Base-by-base conservation (phyloP, 2,888 invertebrate genomes). In the Aspidiotus rigidus region DNA sequence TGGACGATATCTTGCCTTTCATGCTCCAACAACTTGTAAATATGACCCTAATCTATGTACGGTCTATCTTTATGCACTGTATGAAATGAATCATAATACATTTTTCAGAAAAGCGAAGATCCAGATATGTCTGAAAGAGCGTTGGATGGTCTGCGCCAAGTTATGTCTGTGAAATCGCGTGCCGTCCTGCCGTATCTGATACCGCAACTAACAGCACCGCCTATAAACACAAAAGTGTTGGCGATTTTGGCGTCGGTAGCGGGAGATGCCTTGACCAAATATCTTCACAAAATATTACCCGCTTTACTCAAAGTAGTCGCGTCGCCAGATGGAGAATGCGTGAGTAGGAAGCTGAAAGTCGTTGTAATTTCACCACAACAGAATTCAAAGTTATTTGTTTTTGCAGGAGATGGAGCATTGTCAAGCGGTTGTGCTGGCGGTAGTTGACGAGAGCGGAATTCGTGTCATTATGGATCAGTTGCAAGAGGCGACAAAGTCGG, bases 181-280 rank as follows among this genome's bases (percentile, higher is more conserved):
- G 95, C 94, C 0, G 96, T 98, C 69, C 81, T 99, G 74, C 98
- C 98, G 0, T 97, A 96, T 80, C 84, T 99, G 72, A 89, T 99
- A 72, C 98, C 98, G 6, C 90, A 95, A 80, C 81, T 99, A 76
- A 95, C 93, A 0, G 85, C 88, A 8, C 84, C 86, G 7, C 93
- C 93, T 17, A 89, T 93, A 8, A 94, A 97, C 80, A 91, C 96
- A 13, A 90, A 92, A 80, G 97, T 96, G 0, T 81, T 98, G 69
- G 91, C 96, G 0, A 92, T 95, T 76, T 82, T 98, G 73, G 93
- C 96, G 2, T 90, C 95, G 40, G 96, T 96, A 7, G 95, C 97
- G 60, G 96, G 95, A 59, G 92, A 94, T 77, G 88, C 96, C 17
- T 82, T 97, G 67, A 92, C 90, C 10, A 87, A 90, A 76, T 95